Evolutionary conservation across 2,888 invertebrate species (phyloP).

Genomic region (Drosophila multiciliata): DNA sequence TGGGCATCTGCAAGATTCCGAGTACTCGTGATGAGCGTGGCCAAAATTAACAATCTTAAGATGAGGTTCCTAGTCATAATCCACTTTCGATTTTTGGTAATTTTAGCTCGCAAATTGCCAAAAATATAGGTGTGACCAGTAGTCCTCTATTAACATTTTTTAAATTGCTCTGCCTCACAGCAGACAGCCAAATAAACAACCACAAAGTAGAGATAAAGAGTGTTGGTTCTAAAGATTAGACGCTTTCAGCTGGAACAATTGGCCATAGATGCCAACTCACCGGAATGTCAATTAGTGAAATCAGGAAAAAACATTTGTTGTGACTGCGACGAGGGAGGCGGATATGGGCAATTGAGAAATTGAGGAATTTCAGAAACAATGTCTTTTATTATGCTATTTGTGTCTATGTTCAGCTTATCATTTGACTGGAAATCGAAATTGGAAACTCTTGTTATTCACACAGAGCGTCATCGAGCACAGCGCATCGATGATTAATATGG

Average conservation of each 20-base stretch:
- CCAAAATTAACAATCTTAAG: neutral
- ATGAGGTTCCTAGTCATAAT: neutral
- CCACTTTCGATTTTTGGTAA: neutral
- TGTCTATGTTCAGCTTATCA: constrained; percentile 53
- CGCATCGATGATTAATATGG: constrained; percentile 42
- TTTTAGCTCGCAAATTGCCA: neutral
- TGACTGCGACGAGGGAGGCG: neutral
- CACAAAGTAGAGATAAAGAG: neutral
- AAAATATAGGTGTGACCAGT: neutral
- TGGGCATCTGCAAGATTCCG: neutral
- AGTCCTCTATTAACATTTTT: neutral
- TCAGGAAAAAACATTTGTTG: constrained; percentile 24
- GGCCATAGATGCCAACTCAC: constrained; percentile 21
- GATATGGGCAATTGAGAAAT: neutral
- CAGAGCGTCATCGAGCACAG: constrained; percentile 5
- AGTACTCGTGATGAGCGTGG: neutral
- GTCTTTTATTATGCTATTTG: constrained; percentile 27
- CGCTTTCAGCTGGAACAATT: neutral
- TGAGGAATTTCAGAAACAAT: constrained; percentile 6
- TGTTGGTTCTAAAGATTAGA: neutral
- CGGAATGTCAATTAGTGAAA: constrained; percentile 7
- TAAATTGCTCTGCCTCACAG: too few species aligned
- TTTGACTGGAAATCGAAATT: constrained; percentile 53
- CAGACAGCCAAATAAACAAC: neutral
- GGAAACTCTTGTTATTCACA: constrained; percentile 32